Base-by-base conservation (phyloP, 2,797 vertebrate genomes). In the Sebastes kiyomatsui region DNA sequence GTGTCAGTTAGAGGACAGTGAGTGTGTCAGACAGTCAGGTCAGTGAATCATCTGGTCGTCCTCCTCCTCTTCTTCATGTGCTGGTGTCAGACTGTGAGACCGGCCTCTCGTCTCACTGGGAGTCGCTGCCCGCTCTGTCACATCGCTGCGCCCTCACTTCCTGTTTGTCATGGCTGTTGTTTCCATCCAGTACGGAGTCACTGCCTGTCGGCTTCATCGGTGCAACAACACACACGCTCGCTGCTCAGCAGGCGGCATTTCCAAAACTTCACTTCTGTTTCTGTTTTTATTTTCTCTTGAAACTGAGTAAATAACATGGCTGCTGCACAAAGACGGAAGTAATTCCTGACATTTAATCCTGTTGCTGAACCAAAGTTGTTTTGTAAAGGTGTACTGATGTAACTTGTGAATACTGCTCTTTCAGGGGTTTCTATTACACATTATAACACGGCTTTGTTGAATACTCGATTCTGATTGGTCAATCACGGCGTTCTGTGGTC, bases 21-120 rank as follows among this genome's bases (percentile, higher is more conserved):
- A 71, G 60, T 65, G 38, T 35, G 58, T 20, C 74, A 65, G 23
- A 61, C 78, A 69, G 67, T 70, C 54, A 10, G 64, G 46, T 80
- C 82, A 71, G 32, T 83, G 81, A 83, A 67, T 88, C 87, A 67
- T 73, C 75, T 23, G 75, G 30, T 71, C 69, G 1, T 67, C 33
- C 20, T 20, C 68, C n/a, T 42, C 56, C 54, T 58, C 30, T 35
- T 58, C 75, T 1, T 33, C 55, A 2, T 52, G 28, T 52, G 0
- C 77, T 54, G 73, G 73, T 83, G 73, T 81, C 81, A 81, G 62
- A 49, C 79, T 18, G 55, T 28, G 46, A 72, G 32, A 2, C 38
- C 12, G 13, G 25, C 20, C 70, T 67, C 11, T 71, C 4, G 33
- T 66, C 74, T 76, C 58, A 0, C 70, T n/a, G 73, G 33, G 67